Evolutionary conservation across 2,888 invertebrate species (phyloP).

Genomic region (Incurvaria masculella): DNA sequence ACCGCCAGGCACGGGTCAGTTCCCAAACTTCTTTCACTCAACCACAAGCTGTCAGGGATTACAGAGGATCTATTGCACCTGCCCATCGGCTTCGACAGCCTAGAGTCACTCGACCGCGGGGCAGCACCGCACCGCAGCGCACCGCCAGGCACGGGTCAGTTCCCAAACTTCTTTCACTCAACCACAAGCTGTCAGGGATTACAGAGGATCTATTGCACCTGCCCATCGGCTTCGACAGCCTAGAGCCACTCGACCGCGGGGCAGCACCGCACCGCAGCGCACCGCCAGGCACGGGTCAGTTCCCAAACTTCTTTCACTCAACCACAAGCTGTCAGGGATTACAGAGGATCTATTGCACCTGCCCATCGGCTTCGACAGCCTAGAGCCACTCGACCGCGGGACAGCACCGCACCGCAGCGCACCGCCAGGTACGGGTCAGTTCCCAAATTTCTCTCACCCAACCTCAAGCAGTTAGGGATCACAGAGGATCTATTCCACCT

Average conservation of each 20-base stretch:
- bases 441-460: no score
- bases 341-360: no score
- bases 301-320: no score
- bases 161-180: no score
- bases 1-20: conserved; percentile 71
- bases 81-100: conserved; percentile 48
- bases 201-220: conserved; percentile 52
- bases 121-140: conserved; percentile 75
- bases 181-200: conserved; percentile 66
- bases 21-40: no score
- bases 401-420: conserved; percentile 75
- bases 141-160: conserved; percentile 71
- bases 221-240: conserved; percentile 48
- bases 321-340: no score
- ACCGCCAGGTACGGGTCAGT: conserved; percentile 71
- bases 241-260: conserved; percentile 65
- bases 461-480: no score
- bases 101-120: conserved; percentile 65
- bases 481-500: no score
- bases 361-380: no score
- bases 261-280: conserved; percentile 75
- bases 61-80: conserved; percentile 52
- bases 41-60: conserved; percentile 66
- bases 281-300: conserved; percentile 71
- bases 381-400: no score